A percentile compares a stretch with the other conserved stretches of the same genome.
These are phyloP conservation scores for Tetragonula clypearis DNA, from an alignment of 1,140 invertebrate genomes.

Conservation along the genomic window DNA sequence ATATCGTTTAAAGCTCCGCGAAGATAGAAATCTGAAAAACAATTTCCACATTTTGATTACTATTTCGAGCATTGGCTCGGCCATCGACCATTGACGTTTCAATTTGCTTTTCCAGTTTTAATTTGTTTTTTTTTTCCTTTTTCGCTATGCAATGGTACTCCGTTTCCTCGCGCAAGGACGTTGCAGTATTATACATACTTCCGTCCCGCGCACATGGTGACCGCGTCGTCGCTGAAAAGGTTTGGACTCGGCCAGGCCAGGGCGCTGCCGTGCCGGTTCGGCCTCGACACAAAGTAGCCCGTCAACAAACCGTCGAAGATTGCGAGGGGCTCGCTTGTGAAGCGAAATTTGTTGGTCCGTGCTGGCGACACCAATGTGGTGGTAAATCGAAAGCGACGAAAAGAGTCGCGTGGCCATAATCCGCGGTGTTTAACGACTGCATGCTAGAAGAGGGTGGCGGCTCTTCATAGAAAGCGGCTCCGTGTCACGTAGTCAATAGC, in stretches of 20 bases:
- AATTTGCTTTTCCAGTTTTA: not conserved
- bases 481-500: conserved; percentile 67
- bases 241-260: not conserved
- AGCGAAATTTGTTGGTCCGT: conserved; percentile 40
- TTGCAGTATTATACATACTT: not conserved
- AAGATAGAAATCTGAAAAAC: not conserved
- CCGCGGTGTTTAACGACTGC: conserved; percentile 58
- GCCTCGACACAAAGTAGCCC: not conserved
- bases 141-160: no score
- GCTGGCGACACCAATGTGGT: not conserved
- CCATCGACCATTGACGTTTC: not conserved
- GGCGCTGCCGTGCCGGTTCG: not conserved
- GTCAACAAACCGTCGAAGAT: conserved; percentile 20
- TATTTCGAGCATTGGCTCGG: not conserved
- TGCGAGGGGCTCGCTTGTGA: conserved; percentile 22
- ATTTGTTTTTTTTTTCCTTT: not conserved
- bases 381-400: conserved; percentile 27
- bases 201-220: not conserved
- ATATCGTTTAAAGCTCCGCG: no score
- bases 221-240: not conserved
- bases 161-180: no score
- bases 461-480: conserved; percentile 44
- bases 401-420: conserved; percentile 8
- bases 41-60: not conserved
- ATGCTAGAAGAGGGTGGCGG: conserved; percentile 26